Evolutionary conservation across 1,140 invertebrate genomes (phyloP).

Genomic region (Gryllus bimaculatus): DNA sequence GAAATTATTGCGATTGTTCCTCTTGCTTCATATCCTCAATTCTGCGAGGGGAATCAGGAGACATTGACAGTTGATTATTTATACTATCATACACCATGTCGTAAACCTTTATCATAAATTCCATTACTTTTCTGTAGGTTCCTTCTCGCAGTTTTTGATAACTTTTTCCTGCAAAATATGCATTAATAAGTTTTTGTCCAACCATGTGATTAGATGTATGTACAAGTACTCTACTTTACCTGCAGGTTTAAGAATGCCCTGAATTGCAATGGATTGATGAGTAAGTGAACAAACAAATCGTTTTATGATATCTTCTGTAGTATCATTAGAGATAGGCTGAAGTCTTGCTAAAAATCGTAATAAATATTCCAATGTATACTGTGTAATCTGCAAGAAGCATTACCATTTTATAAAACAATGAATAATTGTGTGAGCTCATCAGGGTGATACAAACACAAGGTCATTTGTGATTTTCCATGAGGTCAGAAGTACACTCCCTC

Average conservation of each 20-base stretch:
- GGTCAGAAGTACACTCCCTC: not conserved
- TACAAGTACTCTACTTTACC: slow-evolving; percentile 8
- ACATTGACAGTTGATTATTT: not conserved
- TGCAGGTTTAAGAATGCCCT: slow-evolving; percentile 28
- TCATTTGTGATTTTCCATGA: not conserved
- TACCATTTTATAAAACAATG: not conserved
- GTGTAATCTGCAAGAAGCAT: slow-evolving; percentile 42
- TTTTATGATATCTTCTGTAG: slow-evolving; percentile 47
- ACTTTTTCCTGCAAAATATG: slow-evolving; percentile 32
- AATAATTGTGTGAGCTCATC: not conserved
- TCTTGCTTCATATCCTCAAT: not conserved
- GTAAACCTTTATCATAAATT: slow-evolving; percentile 35
- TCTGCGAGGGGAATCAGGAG: not conserved
- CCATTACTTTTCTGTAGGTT: slow-evolving; percentile 38
- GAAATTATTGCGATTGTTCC: not conserved
- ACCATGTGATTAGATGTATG: not conserved
- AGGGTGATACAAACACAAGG: not conserved
- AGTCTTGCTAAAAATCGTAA: slow-evolving; percentile 57
- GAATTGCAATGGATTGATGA: slow-evolving; percentile 50
- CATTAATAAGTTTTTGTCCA: slow-evolving; percentile 7
- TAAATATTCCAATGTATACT: slow-evolving; percentile 63
- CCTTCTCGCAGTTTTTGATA: slow-evolving; percentile 41
- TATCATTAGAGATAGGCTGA: slow-evolving; percentile 45
- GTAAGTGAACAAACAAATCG: slow-evolving; percentile 52
- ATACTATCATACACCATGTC: slow-evolving; percentile 17